These are phyloP conservation scores for Willisornis vidua DNA, from an alignment of 2,113 vertebrate species.

Conservation along the genomic window DNA sequence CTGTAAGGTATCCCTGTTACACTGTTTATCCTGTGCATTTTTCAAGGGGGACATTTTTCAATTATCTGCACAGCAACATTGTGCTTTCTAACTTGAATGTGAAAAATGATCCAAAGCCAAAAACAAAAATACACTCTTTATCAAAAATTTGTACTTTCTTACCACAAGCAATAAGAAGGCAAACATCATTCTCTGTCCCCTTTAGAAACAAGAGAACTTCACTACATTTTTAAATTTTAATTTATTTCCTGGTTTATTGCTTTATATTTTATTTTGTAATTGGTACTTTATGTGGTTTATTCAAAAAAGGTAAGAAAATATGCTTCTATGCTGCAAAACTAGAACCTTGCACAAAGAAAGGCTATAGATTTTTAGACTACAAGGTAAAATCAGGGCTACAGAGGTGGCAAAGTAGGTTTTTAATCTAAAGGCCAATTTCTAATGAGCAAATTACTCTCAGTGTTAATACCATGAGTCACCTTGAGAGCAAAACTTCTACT, in stretches of 20 bases:
- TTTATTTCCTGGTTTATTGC: not conserved
- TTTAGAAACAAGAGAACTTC: not conserved
- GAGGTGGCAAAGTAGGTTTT: not conserved
- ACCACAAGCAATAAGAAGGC: slow-evolving; percentile 20
- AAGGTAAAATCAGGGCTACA: not conserved
- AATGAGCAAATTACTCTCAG: not conserved
- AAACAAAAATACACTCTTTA: slow-evolving; percentile 37
- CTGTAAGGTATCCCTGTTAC: slow-evolving; percentile 13
- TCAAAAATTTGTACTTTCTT: slow-evolving; percentile 38
- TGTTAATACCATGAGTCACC: not conserved
- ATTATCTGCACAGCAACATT: not conserved
- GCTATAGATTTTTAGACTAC: not conserved
- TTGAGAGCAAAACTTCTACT: not conserved
- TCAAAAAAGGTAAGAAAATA: not conserved
- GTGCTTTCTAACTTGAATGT: slow-evolving; percentile 7
- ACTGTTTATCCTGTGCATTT: slow-evolving; percentile 41
- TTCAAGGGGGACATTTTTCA: not conserved
- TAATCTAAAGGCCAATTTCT: not conserved
- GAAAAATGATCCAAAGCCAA: slow-evolving; percentile 31
- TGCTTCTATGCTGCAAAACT: not conserved
- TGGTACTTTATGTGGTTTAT: not conserved
- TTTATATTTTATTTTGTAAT: not conserved
- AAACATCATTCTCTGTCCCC: not conserved
- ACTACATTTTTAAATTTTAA: not conserved
- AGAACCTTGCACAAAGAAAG: not conserved